Base-by-base conservation (phyloP, 2,888 invertebrate species). In the Archips xylosteana region DNA sequence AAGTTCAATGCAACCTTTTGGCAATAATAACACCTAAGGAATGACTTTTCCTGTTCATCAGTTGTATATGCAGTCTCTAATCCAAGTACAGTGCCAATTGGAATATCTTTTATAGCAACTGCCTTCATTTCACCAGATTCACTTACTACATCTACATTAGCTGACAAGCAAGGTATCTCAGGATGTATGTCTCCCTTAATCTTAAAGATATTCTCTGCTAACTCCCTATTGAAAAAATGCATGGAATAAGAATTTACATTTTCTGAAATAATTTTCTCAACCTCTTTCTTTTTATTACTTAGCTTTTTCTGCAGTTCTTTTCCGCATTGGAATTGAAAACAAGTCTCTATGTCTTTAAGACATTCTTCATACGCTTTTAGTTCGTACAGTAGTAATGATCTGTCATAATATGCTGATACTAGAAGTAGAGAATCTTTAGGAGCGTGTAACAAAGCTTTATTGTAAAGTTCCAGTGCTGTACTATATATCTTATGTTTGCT, bases 381-480 rank as follows among this genome's bases (percentile, higher is more conserved):
- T 10, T 74, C 42, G 32, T 75, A 74, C 0, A 78, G 34, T 1
- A 79, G 63, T 2, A 77, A 78, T 0, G 80, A 78, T 45, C 79
- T 66, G 64, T 78, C 78, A 36, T 78, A 72, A 36, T 76, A 78
- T 4, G 77, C 80, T 15, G 75, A 63, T 10, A 71, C 69, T 61
- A 79, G 42, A 15, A 76, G 75, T 13, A 59, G 57, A 2, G 80
- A 79, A 5, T 72, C 75, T 13, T 65, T 57, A 8, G 79, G 78
- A 3, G 80, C 80, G 49, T 23, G 74, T n/a, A 76, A 45, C 42
- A 80, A 54, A 8, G 80, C 79, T 36, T 63, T 74, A 51, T 80
- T 80, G 62, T 79, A 80, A 10, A 34, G 71, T 61, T 61, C 63
- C n/a, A 79, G 51, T 0, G 80, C 78, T 12, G 36, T 13, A 5